phyloP scores from a whole-genome alignment of 2,888 invertebrate genomes.

The Ormyrus thymus region DNA sequence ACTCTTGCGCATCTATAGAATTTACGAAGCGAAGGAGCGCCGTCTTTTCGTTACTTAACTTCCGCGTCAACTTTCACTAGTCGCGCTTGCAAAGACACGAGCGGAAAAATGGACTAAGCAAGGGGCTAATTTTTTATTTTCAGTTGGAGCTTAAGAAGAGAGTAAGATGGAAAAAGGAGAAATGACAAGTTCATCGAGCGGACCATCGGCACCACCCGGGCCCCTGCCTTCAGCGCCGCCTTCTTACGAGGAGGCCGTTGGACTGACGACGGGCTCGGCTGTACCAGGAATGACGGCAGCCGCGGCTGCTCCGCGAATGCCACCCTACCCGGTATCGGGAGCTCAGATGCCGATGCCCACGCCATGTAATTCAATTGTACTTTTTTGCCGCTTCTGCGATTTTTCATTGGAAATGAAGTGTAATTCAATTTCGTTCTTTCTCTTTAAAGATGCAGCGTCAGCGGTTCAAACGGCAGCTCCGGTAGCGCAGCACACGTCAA shows the following conservation, averaged over 20 bases:
- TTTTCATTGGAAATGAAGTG: neutral
- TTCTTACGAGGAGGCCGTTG: conserved; percentile 69
- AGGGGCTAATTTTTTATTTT: neutral
- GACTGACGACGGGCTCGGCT: conserved; percentile 48
- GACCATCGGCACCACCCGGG: conserved; percentile 41
- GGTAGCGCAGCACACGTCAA: conserved; percentile 51
- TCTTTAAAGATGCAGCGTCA: conserved; percentile 61
- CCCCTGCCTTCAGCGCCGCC: conserved; percentile 68
- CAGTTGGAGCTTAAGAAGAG: neutral
- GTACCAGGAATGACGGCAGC: conserved; percentile 25
- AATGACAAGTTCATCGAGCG: conserved; percentile 18
- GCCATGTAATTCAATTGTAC: conserved; percentile 61
- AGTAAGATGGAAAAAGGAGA: conserved; percentile 39
- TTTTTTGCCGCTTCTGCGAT: too few relatives aligned
- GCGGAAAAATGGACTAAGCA: neutral
- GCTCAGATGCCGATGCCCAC: conserved; percentile 59
- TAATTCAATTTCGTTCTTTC: neutral
- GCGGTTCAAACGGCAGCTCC: conserved; percentile 58
- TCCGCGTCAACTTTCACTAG: conserved; percentile 50
- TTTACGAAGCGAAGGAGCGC: conserved; percentile 16
- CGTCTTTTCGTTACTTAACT: conserved; percentile 48
- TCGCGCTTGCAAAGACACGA: conserved; percentile 11
- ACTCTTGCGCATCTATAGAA: neutral
- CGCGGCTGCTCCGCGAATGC: conserved; percentile 52
- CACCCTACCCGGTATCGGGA: conserved; percentile 61